Percentiles rank a stretch among this genome's conserved stretches.
These are phyloP conservation scores for Cotesia typhae DNA, from an alignment of 1,140 invertebrate species.

Conservation along the genomic window DNA sequence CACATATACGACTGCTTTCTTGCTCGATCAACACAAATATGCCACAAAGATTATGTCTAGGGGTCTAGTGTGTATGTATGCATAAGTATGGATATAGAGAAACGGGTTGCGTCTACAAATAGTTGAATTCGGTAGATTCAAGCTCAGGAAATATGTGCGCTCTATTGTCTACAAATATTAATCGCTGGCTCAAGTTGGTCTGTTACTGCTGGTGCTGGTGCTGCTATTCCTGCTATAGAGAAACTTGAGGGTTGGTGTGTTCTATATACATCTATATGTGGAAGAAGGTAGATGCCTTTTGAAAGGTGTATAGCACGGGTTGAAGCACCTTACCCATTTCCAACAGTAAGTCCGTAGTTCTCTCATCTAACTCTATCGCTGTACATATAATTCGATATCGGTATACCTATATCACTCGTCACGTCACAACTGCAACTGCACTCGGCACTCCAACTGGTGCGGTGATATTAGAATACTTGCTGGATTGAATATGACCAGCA, in stretches of 20 bases:
- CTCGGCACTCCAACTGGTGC: slow-evolving; percentile 17
- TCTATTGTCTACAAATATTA: slow-evolving; percentile 54
- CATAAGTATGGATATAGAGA: background rate
- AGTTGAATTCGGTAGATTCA: slow-evolving; percentile 31
- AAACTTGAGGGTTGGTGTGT: slow-evolving; percentile 8
- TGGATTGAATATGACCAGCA: slow-evolving; percentile 19
- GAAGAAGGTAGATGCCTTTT: too few species aligned
- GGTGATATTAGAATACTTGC: slow-evolving; percentile 40
- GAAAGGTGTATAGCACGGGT: too few species aligned
- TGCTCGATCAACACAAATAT: slow-evolving; percentile 8
- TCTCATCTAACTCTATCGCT: too few species aligned
- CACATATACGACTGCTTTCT: too few species aligned
- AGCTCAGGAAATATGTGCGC: slow-evolving; percentile 47
- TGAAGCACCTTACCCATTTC: too few species aligned
- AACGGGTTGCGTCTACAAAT: slow-evolving; percentile 8
- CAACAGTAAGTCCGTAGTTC: too few species aligned
- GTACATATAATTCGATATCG: background rate
- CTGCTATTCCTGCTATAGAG: slow-evolving; percentile 33
- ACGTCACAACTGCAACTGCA: slow-evolving; percentile 6
- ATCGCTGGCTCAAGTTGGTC: slow-evolving; percentile 46
- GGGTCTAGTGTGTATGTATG: background rate
- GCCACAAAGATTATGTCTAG: background rate
- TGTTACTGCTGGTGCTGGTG: too few species aligned
- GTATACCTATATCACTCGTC: slow-evolving; percentile 26
- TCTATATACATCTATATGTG: too few species aligned